Conservation (phyloP, 2,888 invertebrate genomes). For the Apodemia duryi region DNA sequence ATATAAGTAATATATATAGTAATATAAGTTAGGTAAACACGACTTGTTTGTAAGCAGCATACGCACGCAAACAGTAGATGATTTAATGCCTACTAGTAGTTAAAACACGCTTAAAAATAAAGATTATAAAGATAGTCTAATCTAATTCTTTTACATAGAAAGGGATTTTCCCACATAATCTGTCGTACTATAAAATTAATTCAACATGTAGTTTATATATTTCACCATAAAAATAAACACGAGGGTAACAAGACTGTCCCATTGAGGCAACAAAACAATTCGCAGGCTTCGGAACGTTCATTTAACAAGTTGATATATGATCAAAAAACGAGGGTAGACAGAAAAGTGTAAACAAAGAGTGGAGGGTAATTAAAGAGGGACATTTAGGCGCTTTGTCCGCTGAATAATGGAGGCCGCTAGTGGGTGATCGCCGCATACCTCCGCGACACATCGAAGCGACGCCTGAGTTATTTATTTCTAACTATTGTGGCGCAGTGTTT, state of each 20-base stretch:
- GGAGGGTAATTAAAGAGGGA: conserved; percentile 25
- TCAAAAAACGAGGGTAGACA: conserved; percentile 25
- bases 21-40: too few species aligned
- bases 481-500: not conserved
- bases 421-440: conserved; percentile 21
- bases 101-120: too few species aligned
- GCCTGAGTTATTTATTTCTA: conserved; percentile 3
- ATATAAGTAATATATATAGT: too few species aligned
- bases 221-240: too few species aligned
- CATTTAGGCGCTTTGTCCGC: conserved; percentile 10
- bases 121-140: too few species aligned
- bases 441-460: not conserved
- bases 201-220: too few species aligned
- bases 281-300: not conserved
- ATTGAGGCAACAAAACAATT: not conserved
- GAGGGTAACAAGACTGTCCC: not conserved
- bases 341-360: conserved; percentile 29
- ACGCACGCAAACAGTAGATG: too few species aligned
- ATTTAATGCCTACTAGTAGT: too few species aligned
- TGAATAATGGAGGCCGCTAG: conserved; percentile 19
- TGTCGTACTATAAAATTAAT: too few species aligned
- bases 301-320: conserved; percentile 23
- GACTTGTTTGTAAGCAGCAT: too few species aligned
- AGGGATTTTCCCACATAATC: too few species aligned
- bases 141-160: too few species aligned